Evolutionary conservation across 2,888 invertebrate species (phyloP), one percentile per base, ranked within the genome.

Genomic region (Acrobasis suavella): DNA sequence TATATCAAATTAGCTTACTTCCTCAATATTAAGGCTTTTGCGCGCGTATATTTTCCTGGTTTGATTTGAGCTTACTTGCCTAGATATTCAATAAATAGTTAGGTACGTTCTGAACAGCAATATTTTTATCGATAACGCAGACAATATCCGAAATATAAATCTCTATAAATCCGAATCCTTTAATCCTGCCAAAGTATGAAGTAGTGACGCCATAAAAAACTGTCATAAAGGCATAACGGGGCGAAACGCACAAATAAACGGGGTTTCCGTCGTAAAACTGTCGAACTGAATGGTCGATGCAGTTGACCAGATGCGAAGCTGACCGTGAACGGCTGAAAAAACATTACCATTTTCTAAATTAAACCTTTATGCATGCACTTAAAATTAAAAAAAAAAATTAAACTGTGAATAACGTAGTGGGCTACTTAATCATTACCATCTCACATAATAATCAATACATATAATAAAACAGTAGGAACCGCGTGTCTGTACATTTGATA

Each of bases 101-200:
- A 32, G 2, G 0, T 7, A 32, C 32, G 32, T 32, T 32, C 32
- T 32, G n/a, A 1, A 46, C 14, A 14, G 12, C 6, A n/a, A 6
- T 46, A 14, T 46, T 46, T 46, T 12, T n/a, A 14, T n/a, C 7
- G 7, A 46, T 46, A 46, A 14, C 12, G n/a, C n/a, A 14, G 46
- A 1, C 14, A 14, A 32, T 8, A 38, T 32, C 64, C 60, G 64
- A 73, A 77, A 78, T 78, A 78, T 60, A 56, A 63, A 62, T 63
- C 54, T 54, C 51, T 58, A 69, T 69, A 66, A 66, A 79, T 76
- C 76, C 69, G 69, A 76, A 72, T 72, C 77, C 72, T 71, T 82
- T 84, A 86, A 87, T 84, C 83, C 83, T 70, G 75, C 73, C 81
- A 81, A 87, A 89, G 83, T 86, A 88, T 89, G 88, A 88, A 83